phyloP scores from a whole-genome alignment of 2,797 vertebrate genomes.

The Paramormyrops hopkinsi region DNA sequence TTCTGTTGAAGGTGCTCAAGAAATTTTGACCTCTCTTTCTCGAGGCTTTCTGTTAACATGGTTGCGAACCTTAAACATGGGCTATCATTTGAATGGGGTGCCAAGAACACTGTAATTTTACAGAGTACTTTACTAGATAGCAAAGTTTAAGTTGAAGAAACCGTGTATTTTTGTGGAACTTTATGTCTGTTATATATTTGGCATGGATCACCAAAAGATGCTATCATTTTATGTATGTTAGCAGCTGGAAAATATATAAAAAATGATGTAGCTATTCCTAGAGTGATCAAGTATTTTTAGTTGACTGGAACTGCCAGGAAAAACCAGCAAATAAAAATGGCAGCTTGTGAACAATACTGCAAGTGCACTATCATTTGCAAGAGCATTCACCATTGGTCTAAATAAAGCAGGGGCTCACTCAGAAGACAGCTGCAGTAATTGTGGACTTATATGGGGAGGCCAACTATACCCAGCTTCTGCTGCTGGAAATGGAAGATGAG shows the following conservation, averaged over 20 bases:
- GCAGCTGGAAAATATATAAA: not conserved
- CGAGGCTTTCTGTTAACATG: conserved; percentile 1
- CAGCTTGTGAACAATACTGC: not conserved
- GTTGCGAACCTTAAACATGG: not conserved
- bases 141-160: not conserved
- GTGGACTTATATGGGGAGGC: conserved; percentile 45
- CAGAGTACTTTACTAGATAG: not conserved
- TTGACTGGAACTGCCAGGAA: not conserved
- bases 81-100: conserved; percentile 5
- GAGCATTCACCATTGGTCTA: conserved; percentile 6
- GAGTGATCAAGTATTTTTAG: not conserved
- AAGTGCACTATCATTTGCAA: not conserved
- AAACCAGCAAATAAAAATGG: not conserved
- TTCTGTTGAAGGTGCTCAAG: not conserved
- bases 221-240: not conserved
- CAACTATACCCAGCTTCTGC: not conserved
- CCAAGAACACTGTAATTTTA: not conserved
- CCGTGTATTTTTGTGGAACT: not conserved
- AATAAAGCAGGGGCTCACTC: conserved; percentile 18
- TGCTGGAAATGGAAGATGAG: conserved; percentile 4
- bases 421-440: conserved; percentile 44
- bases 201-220: not conserved
- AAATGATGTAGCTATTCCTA: not conserved
- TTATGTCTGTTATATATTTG: not conserved
- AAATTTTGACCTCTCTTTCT: conserved; percentile 17